Base-by-base conservation (phyloP, 2,113 vertebrate species). In the Harpagus bidentatus region DNA sequence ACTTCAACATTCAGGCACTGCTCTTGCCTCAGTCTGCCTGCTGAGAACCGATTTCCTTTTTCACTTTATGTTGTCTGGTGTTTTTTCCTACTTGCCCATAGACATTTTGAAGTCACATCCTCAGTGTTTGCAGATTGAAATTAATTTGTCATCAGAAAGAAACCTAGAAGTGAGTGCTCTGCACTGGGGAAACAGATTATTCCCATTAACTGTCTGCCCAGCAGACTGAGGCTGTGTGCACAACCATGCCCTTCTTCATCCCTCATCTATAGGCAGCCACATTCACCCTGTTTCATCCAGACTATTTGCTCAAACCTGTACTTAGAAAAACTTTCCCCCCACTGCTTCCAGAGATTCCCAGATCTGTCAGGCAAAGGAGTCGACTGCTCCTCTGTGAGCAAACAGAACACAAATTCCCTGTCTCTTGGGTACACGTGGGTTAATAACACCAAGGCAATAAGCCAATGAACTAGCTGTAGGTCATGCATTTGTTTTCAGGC, bases 401-500 rank as follows among this genome's bases (percentile, higher is more conserved):
- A 96, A 91, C 62, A 90, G 31, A 95, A 66, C 69, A 91, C 91
- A 82, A 69, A 90, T 67, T 80, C 83, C 61, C 65, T 5, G 16
- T 45, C 94, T 77, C 91, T 16, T 23, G 74, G 36, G 81, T 18
- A 73, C 74, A 25, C 0, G 2, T 0, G 15, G 89, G 78, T 96
- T 97, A 97, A 93, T 95, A 81, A 81, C 42, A 47, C 32, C 58
- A 58, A 42, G 58, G 84, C 94, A 95, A 38, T 31, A 82, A 91
- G 89, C 45, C 94, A 95, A 2, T 16, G 79, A 77, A 88, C 62
- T 74, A 81, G 93, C 84, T 70, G 23, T 52, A 94, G 94, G 93
- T 94, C 89, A 90, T 26, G 34, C 38, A 74, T 92, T 86, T 95
- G 82, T 83, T 96, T 95, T 69, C 94, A 97, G 94, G 79, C 93